Conservation (phyloP, 2,113 vertebrate genomes). For the Naja naja region DNA sequence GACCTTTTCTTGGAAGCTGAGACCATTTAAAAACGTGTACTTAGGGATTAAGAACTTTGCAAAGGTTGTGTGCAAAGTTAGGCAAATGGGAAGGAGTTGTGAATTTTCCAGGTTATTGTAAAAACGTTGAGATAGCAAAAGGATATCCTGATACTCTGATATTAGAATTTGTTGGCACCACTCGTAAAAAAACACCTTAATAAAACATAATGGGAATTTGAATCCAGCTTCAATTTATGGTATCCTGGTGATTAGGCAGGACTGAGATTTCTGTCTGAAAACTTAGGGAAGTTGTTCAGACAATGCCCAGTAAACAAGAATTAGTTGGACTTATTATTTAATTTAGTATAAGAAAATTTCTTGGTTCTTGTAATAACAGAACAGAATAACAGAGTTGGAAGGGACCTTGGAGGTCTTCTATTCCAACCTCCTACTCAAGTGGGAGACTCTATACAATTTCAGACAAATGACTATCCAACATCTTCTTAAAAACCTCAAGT, state of each 20-base stretch:
- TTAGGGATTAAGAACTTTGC: background rate
- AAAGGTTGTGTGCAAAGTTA: background rate
- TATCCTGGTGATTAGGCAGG: background rate
- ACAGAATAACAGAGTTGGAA: background rate
- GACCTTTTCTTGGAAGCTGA: background rate
- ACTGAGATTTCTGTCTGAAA: background rate
- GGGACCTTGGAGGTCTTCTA: background rate
- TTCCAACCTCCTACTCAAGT: background rate
- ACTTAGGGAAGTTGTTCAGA: background rate
- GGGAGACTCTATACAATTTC: background rate
- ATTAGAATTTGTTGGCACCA: background rate
- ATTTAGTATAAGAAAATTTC: background rate
- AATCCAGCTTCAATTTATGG: background rate
- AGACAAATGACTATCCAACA: background rate
- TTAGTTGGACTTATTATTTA: background rate
- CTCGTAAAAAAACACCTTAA: background rate
- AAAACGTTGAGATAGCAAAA: background rate
- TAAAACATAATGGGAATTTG: background rate
- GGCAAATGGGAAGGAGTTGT: background rate
- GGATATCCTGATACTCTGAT: background rate
- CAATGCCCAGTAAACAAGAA: background rate
- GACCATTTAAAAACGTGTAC: background rate
- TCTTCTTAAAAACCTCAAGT: background rate
- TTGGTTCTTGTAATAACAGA: background rate
- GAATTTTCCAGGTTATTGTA: background rate